Conservation (phyloP, 2,113 vertebrate genomes). For the Gila orcuttii region DNA sequence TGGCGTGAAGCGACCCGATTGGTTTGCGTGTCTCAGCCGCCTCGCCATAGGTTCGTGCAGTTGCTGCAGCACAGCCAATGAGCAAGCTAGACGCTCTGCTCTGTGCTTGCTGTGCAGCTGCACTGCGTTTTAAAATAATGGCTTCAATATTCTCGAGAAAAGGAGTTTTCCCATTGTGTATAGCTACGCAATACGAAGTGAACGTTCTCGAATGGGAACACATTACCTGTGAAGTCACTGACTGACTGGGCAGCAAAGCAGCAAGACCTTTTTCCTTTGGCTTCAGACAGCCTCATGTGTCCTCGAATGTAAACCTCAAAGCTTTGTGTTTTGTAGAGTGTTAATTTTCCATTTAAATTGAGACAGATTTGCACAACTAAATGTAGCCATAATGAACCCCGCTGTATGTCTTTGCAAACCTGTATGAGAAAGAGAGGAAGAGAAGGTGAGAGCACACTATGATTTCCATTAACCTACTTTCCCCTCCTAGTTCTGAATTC, state of each 20-base stretch:
- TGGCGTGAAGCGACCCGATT: no score
- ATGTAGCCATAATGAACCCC: background rate
- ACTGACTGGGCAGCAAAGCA: background rate
- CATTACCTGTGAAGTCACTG: background rate
- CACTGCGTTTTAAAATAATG: no score
- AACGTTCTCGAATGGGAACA: background rate
- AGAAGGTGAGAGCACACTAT: background rate
- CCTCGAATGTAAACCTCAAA: slow-evolving; percentile 8
- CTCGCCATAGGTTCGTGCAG: no score
- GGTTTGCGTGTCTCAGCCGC: no score
- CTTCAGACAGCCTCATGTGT: background rate
- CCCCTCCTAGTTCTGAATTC: slow-evolving; percentile 28
- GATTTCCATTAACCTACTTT: slow-evolving; percentile 57
- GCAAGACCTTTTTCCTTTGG: background rate
- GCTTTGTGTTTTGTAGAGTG: background rate
- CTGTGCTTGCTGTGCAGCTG: no score
- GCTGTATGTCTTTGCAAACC: background rate
- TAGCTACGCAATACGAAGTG: no score
- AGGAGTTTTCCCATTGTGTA: no score
- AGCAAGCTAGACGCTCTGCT: no score
- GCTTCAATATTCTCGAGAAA: no score
- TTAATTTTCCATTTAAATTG: background rate
- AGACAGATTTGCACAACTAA: background rate
- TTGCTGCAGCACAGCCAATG: no score
- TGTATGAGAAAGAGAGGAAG: slow-evolving; percentile 25